These are phyloP conservation scores for Euphydryas editha DNA, from an alignment of 2,888 invertebrate genomes.

Conservation along the genomic window DNA sequence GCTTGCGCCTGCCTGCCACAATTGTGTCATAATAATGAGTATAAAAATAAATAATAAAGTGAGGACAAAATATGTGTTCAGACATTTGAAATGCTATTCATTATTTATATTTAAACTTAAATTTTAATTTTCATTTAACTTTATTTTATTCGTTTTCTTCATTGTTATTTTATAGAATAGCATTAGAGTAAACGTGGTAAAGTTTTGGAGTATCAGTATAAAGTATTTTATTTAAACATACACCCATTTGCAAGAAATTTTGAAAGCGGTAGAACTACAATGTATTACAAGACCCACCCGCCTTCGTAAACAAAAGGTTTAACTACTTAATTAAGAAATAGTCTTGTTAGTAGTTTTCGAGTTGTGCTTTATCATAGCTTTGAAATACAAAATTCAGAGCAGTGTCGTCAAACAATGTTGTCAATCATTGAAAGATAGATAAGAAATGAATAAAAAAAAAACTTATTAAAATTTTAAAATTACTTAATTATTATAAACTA, in stretches of 20 bases:
- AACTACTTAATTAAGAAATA: constrained; percentile 50
- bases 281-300: constrained; percentile 40
- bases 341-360: constrained; percentile 47
- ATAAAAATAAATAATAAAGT: constrained; percentile 5
- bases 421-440: constrained; percentile 5
- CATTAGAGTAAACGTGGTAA: not conserved
- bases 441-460: not conserved
- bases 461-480: too few relatives aligned
- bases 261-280: constrained; percentile 32
- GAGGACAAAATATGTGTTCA: not conserved
- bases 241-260: constrained; percentile 28
- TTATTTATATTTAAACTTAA: not conserved
- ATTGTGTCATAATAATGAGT: constrained; percentile 31
- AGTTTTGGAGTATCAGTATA: not conserved
- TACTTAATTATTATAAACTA: too few relatives aligned
- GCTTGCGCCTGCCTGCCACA: constrained; percentile 26
- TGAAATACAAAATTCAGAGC: constrained; percentile 34
- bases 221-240: not conserved
- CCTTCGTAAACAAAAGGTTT: constrained; percentile 47
- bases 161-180: too few relatives aligned
- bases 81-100: not conserved
- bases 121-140: not conserved
- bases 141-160: too few relatives aligned
- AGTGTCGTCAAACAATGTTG: constrained; percentile 27
- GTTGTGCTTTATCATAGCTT: constrained; percentile 36